Conservation (phyloP, 2,797 vertebrate species). For the Selene dorsalis region DNA sequence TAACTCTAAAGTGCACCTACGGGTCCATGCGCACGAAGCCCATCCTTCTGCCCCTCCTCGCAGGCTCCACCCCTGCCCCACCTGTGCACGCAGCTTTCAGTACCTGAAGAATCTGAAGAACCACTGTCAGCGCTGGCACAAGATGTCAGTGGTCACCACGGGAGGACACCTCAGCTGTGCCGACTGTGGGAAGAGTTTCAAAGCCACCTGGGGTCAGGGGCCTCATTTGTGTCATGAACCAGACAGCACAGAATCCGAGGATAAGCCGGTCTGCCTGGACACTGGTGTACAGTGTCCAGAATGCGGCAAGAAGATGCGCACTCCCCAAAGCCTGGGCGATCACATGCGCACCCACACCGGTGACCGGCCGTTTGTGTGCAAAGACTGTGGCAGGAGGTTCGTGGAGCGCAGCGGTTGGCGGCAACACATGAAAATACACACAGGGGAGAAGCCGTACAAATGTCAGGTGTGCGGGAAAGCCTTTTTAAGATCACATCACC, state of each 20-base stretch:
- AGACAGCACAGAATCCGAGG: slow-evolving; percentile 58
- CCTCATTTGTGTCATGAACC: slow-evolving; percentile 81
- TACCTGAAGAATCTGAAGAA: slow-evolving; percentile 85
- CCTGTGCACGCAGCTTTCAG: slow-evolving; percentile 84
- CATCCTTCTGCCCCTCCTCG: slow-evolving; percentile 79
- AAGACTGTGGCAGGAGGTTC: slow-evolving; percentile 83
- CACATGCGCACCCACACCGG: slow-evolving; percentile 87
- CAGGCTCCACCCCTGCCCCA: slow-evolving; percentile 83
- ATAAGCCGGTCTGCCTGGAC: slow-evolving; percentile 78
- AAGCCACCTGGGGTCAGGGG: slow-evolving; percentile 83
- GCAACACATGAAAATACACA: slow-evolving; percentile 83
- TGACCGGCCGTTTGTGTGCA: slow-evolving; percentile 81
- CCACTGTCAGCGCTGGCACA: slow-evolving; percentile 84
- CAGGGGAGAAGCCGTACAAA: slow-evolving; percentile 80
- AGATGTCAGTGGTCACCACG: slow-evolving; percentile 75
- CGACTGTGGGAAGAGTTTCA: slow-evolving; percentile 81
- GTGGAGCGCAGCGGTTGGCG: slow-evolving; percentile 80
- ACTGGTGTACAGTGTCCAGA: slow-evolving; percentile 78
- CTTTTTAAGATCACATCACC: slow-evolving; percentile 81
- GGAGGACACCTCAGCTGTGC: slow-evolving; percentile 81
- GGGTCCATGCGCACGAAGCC: slow-evolving; percentile 72
- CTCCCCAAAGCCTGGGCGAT: slow-evolving; percentile 80
- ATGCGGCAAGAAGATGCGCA: slow-evolving; percentile 82
- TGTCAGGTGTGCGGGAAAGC: slow-evolving; percentile 83
- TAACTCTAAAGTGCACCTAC: slow-evolving; percentile 76